A percentile compares a stretch with the other conserved stretches of the same genome.
Conservation (phyloP, 2,888 invertebrate species). For the Callimorpha dominula region DNA sequence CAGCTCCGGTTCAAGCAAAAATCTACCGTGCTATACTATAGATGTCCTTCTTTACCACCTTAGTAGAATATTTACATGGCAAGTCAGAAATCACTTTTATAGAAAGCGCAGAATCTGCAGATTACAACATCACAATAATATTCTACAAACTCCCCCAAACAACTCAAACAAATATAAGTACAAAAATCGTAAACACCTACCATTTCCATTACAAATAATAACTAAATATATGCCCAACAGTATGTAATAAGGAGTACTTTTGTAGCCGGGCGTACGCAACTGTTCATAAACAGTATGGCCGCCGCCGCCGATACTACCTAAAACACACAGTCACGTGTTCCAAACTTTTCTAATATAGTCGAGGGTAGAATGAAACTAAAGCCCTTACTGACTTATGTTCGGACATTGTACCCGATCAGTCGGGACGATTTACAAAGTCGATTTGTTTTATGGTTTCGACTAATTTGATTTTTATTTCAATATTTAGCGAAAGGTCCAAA, state of each 20-base stretch:
- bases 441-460: not conserved
- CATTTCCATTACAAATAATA: not conserved
- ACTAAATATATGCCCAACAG: conserved; percentile 8
- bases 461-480: not conserved
- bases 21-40: too few species aligned
- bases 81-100: not conserved
- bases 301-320: conserved; percentile 26
- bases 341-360: conserved; percentile 53
- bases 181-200: not conserved
- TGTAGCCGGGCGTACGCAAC: conserved; percentile 39
- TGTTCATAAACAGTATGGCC: conserved; percentile 34
- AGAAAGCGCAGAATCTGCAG: not conserved
- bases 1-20: too few species aligned
- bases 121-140: not conserved
- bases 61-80: too few species aligned
- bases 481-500: not conserved
- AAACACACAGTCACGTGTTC: conserved; percentile 39
- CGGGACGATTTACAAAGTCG: not conserved
- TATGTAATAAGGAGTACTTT: conserved; percentile 39
- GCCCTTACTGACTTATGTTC: not conserved
- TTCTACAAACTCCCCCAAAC: not conserved
- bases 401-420: not conserved
- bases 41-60: too few species aligned
- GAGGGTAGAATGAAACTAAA: conserved; percentile 29
- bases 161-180: not conserved